phyloP scores from a whole-genome alignment of 2,113 vertebrate genomes.

The Nansenia antarctica region DNA sequence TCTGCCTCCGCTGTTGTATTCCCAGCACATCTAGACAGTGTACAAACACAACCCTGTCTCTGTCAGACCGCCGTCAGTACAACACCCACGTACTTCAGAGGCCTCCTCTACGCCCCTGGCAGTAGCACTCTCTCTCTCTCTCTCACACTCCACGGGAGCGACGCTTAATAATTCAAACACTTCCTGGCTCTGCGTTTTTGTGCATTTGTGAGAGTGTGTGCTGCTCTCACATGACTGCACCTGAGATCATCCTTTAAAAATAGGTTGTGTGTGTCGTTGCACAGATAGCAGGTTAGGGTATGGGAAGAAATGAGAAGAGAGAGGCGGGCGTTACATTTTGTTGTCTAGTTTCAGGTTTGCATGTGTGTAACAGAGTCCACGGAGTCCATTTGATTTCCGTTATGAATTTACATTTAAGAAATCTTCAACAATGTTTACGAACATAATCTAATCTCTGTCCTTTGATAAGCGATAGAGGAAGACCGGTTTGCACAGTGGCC shows the following conservation, averaged over 20 bases:
- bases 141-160: slow-evolving; percentile 8
- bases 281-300: background rate
- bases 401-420: too few relatives aligned
- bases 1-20: background rate
- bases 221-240: slow-evolving; percentile 4
- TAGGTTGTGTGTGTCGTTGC: background rate
- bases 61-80: too few relatives aligned
- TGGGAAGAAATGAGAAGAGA: too few relatives aligned
- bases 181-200: background rate
- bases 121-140: slow-evolving; percentile 3
- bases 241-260: background rate
- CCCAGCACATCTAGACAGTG: background rate
- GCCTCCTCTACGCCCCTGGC: slow-evolving; percentile 33
- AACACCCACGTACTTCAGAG: background rate
- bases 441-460: background rate
- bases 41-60: background rate
- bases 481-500: background rate
- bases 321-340: too few relatives aligned
- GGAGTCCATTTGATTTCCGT: too few relatives aligned
- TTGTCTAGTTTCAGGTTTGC: too few relatives aligned
- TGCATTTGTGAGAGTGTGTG: background rate
- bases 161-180: slow-evolving; percentile 52
- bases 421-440: too few relatives aligned
- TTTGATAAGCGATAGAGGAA: background rate
- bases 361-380: too few relatives aligned